phyloP scores from a whole-genome alignment of 1,140 invertebrate species.

The Leptopilina boulardi region DNA sequence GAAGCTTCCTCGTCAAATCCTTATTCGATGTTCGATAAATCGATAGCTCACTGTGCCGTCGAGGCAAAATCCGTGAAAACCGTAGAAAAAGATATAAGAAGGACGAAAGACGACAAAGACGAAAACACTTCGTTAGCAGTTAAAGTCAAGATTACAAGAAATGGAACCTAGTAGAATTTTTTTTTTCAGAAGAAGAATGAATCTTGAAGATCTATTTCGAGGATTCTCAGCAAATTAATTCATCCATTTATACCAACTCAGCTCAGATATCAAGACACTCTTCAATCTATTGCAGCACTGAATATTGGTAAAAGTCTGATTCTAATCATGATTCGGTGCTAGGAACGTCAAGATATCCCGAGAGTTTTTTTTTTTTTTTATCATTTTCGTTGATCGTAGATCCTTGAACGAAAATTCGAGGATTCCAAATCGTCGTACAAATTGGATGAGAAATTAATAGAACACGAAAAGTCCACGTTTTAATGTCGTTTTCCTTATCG shows the following conservation, averaged over 20 bases:
- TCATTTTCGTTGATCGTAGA: not conserved
- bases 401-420: not conserved
- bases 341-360: conserved; percentile 11
- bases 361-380: not conserved
- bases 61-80: conserved; percentile 14
- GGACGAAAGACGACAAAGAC: not conserved
- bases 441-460: conserved; percentile 54
- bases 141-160: conserved; percentile 23
- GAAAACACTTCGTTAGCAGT: conserved; percentile 31
- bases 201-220: conserved; percentile 1
- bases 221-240: conserved; percentile 19
- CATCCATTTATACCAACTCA: conserved; percentile 17
- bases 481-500: not conserved
- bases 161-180: conserved; percentile 10
- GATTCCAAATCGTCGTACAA: conserved; percentile 38
- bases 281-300: not conserved
- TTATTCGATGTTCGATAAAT: conserved; percentile 27
- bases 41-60: conserved; percentile 1
- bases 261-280: not conserved
- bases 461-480: conserved; percentile 35
- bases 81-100: not conserved
- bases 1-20: conserved; percentile 3
- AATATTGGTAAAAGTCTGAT: not conserved
- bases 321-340: conserved; percentile 33
- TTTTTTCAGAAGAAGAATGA: not conserved